phyloP scores from a whole-genome alignment of 2,113 vertebrate genomes.

The Salvator merianae region DNA sequence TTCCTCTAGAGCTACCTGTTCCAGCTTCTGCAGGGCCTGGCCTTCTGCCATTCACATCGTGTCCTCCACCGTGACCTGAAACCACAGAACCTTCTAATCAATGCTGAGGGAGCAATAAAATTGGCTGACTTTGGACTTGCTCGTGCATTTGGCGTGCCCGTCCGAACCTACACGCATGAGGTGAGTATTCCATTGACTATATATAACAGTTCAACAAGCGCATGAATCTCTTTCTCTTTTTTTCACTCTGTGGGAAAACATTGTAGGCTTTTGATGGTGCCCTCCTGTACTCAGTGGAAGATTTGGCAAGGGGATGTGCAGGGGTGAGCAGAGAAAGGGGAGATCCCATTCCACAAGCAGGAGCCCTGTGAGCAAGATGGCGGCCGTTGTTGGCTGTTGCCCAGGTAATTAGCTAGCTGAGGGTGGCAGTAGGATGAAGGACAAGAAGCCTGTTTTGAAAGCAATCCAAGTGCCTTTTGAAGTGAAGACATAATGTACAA shows the following conservation, averaged over 20 bases:
- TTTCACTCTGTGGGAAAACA: not conserved
- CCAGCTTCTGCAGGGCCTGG: conserved; percentile 94
- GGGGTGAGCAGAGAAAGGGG: too few species aligned
- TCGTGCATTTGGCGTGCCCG: conserved; percentile 91
- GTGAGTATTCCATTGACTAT: conserved; percentile 57
- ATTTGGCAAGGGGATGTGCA: too few species aligned
- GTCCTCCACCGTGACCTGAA: conserved; percentile 94
- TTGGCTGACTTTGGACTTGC: conserved; percentile 95
- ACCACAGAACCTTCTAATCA: conserved; percentile 95
- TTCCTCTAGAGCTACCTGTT: conserved; percentile 89
- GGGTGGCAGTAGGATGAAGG: too few species aligned
- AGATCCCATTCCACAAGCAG: too few species aligned
- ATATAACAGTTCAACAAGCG: not conserved
- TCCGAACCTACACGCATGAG: conserved; percentile 96
- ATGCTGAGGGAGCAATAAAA: conserved; percentile 93
- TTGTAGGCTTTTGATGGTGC: not conserved
- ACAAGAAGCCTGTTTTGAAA: too few species aligned
- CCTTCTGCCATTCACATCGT: conserved; percentile 94
- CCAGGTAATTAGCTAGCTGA: too few species aligned
- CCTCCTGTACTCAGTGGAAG: too few species aligned
- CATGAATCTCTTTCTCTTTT: not conserved
- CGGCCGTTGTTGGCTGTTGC: too few species aligned
- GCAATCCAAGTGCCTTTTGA: too few species aligned
- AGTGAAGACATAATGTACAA: too few species aligned
- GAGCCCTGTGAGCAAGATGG: too few species aligned